Percentiles rank a stretch among this genome's conserved stretches.
These are phyloP conservation scores for Silurus aristotelis DNA, from an alignment of 2,797 vertebrate genomes.

Conservation along the genomic window DNA sequence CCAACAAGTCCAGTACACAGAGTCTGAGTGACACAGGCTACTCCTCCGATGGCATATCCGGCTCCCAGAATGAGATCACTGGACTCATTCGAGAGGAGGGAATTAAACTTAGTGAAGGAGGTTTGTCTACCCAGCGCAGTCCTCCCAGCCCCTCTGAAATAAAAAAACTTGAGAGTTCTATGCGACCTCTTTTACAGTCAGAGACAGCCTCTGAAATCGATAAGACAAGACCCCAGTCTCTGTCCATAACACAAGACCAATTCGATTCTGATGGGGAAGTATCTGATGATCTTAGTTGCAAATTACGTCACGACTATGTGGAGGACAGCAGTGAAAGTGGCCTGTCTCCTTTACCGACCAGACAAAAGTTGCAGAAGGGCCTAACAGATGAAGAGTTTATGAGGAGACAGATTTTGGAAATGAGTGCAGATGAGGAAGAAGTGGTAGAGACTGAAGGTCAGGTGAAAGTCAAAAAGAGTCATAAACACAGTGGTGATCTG, in stretches of 20 bases:
- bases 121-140: conserved; percentile 72
- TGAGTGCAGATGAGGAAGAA: conserved; percentile 98
- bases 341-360: conserved; percentile 86
- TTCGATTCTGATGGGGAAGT: conserved; percentile 90
- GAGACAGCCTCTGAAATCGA: conserved; percentile 67
- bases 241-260: conserved; percentile 87
- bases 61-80: conserved; percentile 94
- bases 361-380: conserved; percentile 80
- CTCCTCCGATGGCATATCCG: conserved; percentile 95
- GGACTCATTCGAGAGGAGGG: conserved; percentile 90
- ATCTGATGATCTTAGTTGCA: conserved; percentile 95
- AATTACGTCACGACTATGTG: conserved; percentile 93
- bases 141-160: conserved; percentile 90
- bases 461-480: conserved; percentile 75
- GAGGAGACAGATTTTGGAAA: conserved; percentile 96
- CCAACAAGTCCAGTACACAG: conserved; percentile 90
- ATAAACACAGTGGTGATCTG: conserved; percentile 81
- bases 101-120: conserved; percentile 86
- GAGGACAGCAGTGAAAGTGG: conserved; percentile 97
- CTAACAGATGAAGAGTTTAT: conserved; percentile 93
- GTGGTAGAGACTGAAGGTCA: conserved; percentile 77
- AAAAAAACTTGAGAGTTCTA: conserved; percentile 90
- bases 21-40: conserved; percentile 98
- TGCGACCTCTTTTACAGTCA: conserved; percentile 88
- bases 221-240: conserved; percentile 87